A percentile compares a stretch with the other conserved stretches of the same genome.
Conservation (phyloP, 2,797 vertebrate genomes). For the Pachyuromys duprasi region DNA sequence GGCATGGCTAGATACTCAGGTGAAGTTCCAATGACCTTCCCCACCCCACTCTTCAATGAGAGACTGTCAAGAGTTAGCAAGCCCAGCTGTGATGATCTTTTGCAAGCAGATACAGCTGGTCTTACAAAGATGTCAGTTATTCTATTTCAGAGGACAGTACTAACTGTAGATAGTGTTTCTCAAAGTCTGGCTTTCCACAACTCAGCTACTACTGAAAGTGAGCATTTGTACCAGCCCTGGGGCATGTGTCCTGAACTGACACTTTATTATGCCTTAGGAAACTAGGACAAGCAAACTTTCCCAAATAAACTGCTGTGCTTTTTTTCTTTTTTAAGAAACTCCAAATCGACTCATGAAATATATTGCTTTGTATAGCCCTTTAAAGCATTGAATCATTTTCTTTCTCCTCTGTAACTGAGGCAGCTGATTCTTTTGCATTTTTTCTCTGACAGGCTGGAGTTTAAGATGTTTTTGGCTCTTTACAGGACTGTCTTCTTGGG, state of each 20-base stretch:
- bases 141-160: not conserved
- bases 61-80: not conserved
- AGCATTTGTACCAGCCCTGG: not conserved
- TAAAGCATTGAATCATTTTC: conserved; percentile 1
- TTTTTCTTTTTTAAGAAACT: not conserved
- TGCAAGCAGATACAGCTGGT: conserved; percentile 1
- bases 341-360: not conserved
- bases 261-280: not conserved
- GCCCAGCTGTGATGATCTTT: not conserved
- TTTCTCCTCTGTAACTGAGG: not conserved
- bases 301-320: conserved; percentile 37
- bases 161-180: not conserved
- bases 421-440: conserved; percentile 11
- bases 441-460: not conserved
- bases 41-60: not conserved
- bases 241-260: not conserved
- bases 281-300: not conserved
- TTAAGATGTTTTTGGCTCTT: conserved; percentile 45
- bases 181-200: not conserved
- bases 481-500: conserved; percentile 36
- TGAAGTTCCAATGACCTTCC: not conserved
- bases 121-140: not conserved
- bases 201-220: not conserved
- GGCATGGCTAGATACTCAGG: not conserved
- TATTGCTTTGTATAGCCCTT: conserved; percentile 38